A percentile compares a stretch with the other conserved stretches of the same genome.
Conservation (phyloP, 1,140 invertebrate genomes). For the Nephila pilipes region DNA sequence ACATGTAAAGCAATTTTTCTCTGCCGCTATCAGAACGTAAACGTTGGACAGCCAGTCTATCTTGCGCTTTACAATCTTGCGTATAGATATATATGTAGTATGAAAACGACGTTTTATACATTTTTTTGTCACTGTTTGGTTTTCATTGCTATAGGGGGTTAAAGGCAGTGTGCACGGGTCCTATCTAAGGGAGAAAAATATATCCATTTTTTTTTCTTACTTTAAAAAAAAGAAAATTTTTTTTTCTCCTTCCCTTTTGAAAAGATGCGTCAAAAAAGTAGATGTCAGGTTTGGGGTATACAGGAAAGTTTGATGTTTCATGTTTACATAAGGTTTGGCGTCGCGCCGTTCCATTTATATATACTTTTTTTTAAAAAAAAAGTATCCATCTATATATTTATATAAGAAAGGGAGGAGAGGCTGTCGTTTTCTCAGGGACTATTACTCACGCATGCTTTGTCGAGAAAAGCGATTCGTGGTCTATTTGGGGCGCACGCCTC, state of each 20-base stretch:
- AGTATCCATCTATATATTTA: conserved; percentile 32
- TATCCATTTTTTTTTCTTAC: conserved; percentile 28
- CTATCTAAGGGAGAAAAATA: conserved; percentile 64
- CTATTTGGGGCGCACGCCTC: conserved; percentile 56
- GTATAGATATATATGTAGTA: conserved; percentile 22
- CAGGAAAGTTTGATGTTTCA: conserved; percentile 70
- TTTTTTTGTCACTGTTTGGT: conserved; percentile 49
- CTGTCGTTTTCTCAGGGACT: conserved; percentile 55
- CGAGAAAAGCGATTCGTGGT: conserved; percentile 47
- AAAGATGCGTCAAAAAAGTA: conserved; percentile 63
- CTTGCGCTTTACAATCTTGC: conserved; percentile 53
- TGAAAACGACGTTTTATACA: conserved; percentile 42
- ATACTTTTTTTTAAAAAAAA: conserved; percentile 29
- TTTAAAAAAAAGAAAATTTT: background rate
- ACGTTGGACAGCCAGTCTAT: conserved; percentile 61
- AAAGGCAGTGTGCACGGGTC: background rate
- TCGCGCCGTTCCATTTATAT: conserved; percentile 55
- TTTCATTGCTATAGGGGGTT: conserved; percentile 69
- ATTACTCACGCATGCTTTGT: conserved; percentile 74
- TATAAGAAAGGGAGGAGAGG: conserved; percentile 25
- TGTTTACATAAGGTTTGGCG: conserved; percentile 73
- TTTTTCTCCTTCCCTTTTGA: background rate
- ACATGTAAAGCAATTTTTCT: conserved; percentile 73
- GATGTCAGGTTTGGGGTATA: conserved; percentile 58
- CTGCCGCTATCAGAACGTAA: conserved; percentile 53